Evolutionary conservation across 2,888 invertebrate species (phyloP).

Genomic region (Lepidonotus clava): DNA sequence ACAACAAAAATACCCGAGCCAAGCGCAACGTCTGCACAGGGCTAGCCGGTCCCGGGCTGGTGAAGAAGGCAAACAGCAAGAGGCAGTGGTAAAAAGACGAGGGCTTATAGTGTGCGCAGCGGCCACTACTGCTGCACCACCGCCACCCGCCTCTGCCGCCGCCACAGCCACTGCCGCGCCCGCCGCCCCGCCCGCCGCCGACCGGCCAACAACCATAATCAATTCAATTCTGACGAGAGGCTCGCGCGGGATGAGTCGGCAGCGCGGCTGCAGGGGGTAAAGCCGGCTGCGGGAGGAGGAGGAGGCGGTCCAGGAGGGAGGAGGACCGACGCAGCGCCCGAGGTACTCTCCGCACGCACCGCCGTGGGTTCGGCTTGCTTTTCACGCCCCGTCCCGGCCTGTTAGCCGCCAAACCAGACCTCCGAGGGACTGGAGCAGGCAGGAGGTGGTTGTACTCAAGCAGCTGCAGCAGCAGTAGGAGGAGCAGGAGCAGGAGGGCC

Average conservation of each 20-base stretch:
- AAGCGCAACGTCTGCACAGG: too few relatives aligned
- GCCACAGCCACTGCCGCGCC: neutral
- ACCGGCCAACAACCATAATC: constrained; percentile 47
- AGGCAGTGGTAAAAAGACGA: neutral
- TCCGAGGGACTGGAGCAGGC: too few relatives aligned
- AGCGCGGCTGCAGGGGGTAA: too few relatives aligned
- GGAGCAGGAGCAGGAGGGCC: neutral
- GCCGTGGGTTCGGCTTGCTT: too few relatives aligned
- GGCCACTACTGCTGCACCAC: neutral
- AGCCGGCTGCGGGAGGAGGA: neutral
- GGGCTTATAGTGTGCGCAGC: neutral
- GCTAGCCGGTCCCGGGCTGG: too few relatives aligned
- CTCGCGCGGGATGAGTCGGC: constrained; percentile 35
- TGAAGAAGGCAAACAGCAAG: too few relatives aligned
- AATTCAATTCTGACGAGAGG: constrained; percentile 48
- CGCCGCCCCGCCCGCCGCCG: neutral
- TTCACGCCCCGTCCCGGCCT: too few relatives aligned
- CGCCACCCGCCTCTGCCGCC: neutral
- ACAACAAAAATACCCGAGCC: too few relatives aligned
- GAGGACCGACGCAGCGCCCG: constrained; percentile 1
- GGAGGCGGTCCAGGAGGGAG: neutral
- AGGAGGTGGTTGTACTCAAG: too few relatives aligned
- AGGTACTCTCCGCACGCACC: too few relatives aligned
- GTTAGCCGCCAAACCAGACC: too few relatives aligned
- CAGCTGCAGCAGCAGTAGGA: neutral